Base-by-base conservation (phyloP, 2,888 invertebrate genomes). In the Chaetogeoica ovagalla region DNA sequence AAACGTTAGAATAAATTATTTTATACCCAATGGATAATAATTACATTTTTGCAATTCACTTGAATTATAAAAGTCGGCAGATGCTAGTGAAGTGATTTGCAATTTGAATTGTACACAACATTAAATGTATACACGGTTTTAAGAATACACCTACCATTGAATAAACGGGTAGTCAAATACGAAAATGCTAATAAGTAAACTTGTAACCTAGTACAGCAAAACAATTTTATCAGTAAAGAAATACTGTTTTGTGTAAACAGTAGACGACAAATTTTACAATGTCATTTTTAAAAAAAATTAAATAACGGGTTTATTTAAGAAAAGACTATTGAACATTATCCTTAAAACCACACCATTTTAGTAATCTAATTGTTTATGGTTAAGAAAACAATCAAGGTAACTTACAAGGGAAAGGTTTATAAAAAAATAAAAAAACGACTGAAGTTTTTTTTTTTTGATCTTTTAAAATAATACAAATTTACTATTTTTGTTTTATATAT, bases 331-430 rank as follows among this genome's bases (percentile, higher is more conserved):
- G 3, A 3, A 13, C 48, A 11, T 57, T 23, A 75, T 75, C 13
- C 55, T 21, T 43, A 57, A 48, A 75, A 48, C 75, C 66, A 68
- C n/a, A 75, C 57, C 43, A 30, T 75, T 66, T 68, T 30, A 59
- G 66, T 68, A 43, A 75, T 59, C 75, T 68, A 68, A 68, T 68
- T 68, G 59, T 66, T 13, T 21, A 43, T 72, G 57, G 7, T 75
- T 43, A 43, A 75, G 65, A 75, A 74, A 74, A 68, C 48, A 69
- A 62, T n/a, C 70, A 79, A 79, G 79, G 79, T 79, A 71, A 39
- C 70, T 79, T 71, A 70, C 71, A 69, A 79, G 70, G 79, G 79
- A 79, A 79, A 79, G 79, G 79, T 79, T 79, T 77, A 57, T 55
- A 71, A 79, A 55, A 79, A 79, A 79, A 63, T n/a, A n/a, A 79